Evolutionary conservation across 2,888 invertebrate species (phyloP).

Genomic region (Elaeidobius kamerunicus): DNA sequence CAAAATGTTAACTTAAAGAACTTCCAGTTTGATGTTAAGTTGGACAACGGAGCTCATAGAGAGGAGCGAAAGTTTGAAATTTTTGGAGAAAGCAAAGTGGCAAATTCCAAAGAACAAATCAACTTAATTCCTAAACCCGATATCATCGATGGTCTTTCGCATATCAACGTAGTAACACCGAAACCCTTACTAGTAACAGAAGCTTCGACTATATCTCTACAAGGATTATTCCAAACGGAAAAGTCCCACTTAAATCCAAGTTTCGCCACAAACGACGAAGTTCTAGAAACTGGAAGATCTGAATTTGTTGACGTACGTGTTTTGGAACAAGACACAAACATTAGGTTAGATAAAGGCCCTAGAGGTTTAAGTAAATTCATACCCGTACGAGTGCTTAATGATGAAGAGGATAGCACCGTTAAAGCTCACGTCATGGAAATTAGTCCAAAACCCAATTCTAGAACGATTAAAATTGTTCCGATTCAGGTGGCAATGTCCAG

Average conservation of each 20-base stretch:
- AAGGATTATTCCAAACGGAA: slow-evolving; percentile 63
- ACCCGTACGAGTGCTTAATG: slow-evolving; percentile 39
- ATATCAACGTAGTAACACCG: slow-evolving; percentile 46
- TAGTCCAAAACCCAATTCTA: slow-evolving; percentile 39
- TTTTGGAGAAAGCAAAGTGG: slow-evolving; percentile 49
- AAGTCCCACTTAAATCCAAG: slow-evolving; percentile 25
- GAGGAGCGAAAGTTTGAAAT: slow-evolving; percentile 44
- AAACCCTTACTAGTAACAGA: slow-evolving; percentile 49
- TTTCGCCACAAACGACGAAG: slow-evolving; percentile 41
- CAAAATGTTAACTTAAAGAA: slow-evolving; percentile 34
- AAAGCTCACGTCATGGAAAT: slow-evolving; percentile 48
- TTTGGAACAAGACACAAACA: slow-evolving; percentile 40
- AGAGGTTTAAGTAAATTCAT: slow-evolving; percentile 34
- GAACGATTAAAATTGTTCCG: slow-evolving; percentile 47
- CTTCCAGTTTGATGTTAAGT: slow-evolving; percentile 28
- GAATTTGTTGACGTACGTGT: slow-evolving; percentile 46
- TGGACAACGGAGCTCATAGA: slow-evolving; percentile 25
- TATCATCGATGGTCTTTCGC: slow-evolving; percentile 45
- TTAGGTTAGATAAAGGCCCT: slow-evolving; percentile 22
- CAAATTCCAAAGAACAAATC: slow-evolving; percentile 35
- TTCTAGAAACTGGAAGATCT: slow-evolving; percentile 46
- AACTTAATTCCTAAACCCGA: slow-evolving; percentile 25
- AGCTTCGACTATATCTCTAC: slow-evolving; percentile 65
- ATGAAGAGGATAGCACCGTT: slow-evolving; percentile 42
- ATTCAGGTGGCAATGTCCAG: slow-evolving; percentile 43